Percentiles rank a stretch among this genome's conserved stretches.
phyloP scores from a whole-genome alignment of 1,140 invertebrate species.

The Hirudo medicinalis region DNA sequence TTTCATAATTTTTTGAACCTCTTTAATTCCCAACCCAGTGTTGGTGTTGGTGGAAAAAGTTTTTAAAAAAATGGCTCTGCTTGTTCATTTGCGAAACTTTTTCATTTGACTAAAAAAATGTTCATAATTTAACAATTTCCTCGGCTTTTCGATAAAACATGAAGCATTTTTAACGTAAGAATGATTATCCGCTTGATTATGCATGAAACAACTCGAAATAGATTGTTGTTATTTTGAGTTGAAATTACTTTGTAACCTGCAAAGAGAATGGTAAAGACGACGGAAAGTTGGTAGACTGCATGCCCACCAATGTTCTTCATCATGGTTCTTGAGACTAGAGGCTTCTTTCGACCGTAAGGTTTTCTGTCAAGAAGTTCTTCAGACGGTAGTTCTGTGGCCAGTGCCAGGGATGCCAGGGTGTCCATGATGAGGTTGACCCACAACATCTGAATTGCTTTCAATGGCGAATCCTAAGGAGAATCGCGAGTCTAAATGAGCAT shows the following conservation, averaged over 20 bases:
- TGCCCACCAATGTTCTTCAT: constrained; percentile 98
- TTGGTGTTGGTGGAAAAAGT: too few relatives aligned
- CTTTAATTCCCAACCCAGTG: too few relatives aligned
- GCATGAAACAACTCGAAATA: too few relatives aligned
- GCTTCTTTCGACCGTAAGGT: constrained; percentile 91
- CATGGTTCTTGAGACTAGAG: constrained; percentile 92
- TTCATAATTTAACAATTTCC: too few relatives aligned
- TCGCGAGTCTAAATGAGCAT: background rate
- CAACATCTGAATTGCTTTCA: constrained; percentile 91
- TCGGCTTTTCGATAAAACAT: too few relatives aligned
- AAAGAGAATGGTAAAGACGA: constrained; percentile 61
- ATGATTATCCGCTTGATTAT: too few relatives aligned
- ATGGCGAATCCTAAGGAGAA: constrained; percentile 40
- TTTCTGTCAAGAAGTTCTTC: constrained; percentile 77
- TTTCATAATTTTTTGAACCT: too few relatives aligned
- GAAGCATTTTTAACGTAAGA: too few relatives aligned
- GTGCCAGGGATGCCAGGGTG: constrained; percentile 84
- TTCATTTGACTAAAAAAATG: too few relatives aligned
- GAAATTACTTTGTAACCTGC: constrained; percentile 16
- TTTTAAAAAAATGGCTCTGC: too few relatives aligned
- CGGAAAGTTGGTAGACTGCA: constrained; percentile 79
- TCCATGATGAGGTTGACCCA: constrained; percentile 99
- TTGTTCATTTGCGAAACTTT: too few relatives aligned
- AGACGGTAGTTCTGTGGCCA: constrained; percentile 91
- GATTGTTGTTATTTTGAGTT: too few relatives aligned